Percentiles rank a stretch among this genome's conserved stretches.
phyloP scores from a whole-genome alignment of 2,797 vertebrate species.

The Thripadectes ignobilis region DNA sequence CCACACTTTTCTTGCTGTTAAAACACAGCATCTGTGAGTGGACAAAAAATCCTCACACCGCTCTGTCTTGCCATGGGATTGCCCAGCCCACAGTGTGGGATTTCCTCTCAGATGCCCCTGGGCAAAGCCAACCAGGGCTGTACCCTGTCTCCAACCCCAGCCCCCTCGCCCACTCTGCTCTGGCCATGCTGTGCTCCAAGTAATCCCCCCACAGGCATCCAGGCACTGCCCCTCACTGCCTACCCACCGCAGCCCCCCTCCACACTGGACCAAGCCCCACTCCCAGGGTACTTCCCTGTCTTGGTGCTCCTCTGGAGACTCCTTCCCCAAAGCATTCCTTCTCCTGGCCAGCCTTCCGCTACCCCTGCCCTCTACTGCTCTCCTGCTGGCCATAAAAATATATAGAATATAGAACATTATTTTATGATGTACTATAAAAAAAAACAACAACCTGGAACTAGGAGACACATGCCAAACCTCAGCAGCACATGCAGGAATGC shows the following conservation, averaged over 20 bases:
- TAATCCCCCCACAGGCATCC: neutral
- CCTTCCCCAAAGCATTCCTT: neutral
- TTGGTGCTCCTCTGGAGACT: neutral
- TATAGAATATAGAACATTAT: conserved; percentile 59
- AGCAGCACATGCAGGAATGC: conserved; percentile 47
- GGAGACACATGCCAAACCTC: conserved; percentile 50
- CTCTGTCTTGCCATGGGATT: too few relatives aligned
- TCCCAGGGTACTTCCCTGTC: neutral
- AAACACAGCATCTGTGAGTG: rapidly evolving
- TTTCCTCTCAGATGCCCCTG: neutral
- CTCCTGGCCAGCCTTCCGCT: neutral
- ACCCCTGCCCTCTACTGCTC: conserved; percentile 28
- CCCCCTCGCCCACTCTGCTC: neutral
- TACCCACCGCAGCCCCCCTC: neutral
- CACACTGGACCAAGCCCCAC: rapidly evolving
- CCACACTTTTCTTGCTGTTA: neutral
- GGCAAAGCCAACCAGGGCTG: rapidly evolving
- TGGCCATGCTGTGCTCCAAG: rapidly evolving
- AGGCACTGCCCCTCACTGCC: neutral
- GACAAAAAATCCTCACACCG: rapidly evolving
- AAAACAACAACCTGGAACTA: neutral
- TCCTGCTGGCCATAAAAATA: conserved; percentile 41
- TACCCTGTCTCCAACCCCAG: rapidly evolving
- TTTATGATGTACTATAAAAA: conserved; percentile 50
- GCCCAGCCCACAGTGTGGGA: rapidly evolving